Conservation (phyloP, 1,140 invertebrate species). For the Muscidifurax raptorellus region DNA sequence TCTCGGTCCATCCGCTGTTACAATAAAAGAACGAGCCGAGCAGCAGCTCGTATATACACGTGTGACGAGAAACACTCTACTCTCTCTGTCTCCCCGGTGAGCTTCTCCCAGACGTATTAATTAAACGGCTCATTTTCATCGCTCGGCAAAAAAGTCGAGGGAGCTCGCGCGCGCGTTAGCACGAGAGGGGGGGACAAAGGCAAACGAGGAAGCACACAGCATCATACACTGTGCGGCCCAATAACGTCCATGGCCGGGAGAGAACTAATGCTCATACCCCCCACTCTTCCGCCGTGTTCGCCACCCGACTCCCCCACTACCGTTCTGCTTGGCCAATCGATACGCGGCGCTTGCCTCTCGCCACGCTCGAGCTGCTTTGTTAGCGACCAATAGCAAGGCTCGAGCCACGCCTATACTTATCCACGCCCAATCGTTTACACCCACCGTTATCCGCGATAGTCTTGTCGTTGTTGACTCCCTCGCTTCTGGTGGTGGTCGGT, state of each 20-base stretch:
- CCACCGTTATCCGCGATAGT: constrained; percentile 56
- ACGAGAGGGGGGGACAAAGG: constrained; percentile 46
- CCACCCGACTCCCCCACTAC: too few species aligned
- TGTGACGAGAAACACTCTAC: constrained; percentile 20
- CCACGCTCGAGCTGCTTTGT: constrained; percentile 32
- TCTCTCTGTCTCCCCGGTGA: not conserved
- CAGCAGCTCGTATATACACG: not conserved
- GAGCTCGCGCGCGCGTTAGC: not conserved
- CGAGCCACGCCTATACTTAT: not conserved
- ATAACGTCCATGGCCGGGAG: constrained; percentile 72
- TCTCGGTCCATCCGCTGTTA: not conserved
- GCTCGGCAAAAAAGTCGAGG: constrained; percentile 66
- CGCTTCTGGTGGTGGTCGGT: not conserved
- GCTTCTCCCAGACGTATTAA: constrained; percentile 72
- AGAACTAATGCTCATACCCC: constrained; percentile 63
- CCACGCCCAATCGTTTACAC: constrained; percentile 45
- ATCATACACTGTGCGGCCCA: constrained; percentile 40
- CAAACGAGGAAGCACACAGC: not conserved
- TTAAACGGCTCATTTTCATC: constrained; percentile 76
- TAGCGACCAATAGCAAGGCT: not conserved
- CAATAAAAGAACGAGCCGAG: constrained; percentile 22
- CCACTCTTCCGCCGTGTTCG: not conserved
- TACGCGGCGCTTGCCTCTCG: not conserved
- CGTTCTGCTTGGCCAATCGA: not conserved
- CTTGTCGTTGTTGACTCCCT: constrained; percentile 3